phyloP scores from a whole-genome alignment of 2,797 vertebrate genomes.

The Ceyx erithaca region DNA sequence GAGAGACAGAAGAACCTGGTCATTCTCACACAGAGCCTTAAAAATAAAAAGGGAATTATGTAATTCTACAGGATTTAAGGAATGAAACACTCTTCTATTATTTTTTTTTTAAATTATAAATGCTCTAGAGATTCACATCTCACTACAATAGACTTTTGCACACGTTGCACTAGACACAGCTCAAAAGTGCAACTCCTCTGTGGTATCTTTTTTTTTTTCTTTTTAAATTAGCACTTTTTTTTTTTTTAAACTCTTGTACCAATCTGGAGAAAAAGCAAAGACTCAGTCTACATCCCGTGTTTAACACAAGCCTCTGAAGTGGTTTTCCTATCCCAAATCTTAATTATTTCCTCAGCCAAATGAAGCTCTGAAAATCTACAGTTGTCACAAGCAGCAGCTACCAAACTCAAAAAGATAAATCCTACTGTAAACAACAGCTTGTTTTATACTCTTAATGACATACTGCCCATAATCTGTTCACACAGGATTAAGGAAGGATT shows the following conservation, averaged over 20 bases:
- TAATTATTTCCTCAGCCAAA: neutral
- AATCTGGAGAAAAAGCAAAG: neutral
- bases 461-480: slow-evolving; percentile 63
- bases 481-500: slow-evolving; percentile 70
- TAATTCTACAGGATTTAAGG: neutral
- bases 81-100: neutral
- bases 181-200: neutral
- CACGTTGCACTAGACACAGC: neutral
- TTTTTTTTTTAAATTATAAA: neutral
- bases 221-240: neutral
- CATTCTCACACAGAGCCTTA: slow-evolving; percentile 58
- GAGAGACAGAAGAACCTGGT: slow-evolving; percentile 4
- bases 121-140: neutral
- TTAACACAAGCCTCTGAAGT: neutral
- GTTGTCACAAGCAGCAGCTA: neutral
- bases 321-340: neutral
- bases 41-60: neutral
- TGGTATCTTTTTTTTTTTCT: neutral
- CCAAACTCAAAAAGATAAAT: neutral
- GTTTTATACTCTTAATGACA: slow-evolving; percentile 42
- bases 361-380: neutral
- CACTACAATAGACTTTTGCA: neutral
- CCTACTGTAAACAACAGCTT: slow-evolving; percentile 54
- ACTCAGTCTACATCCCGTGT: neutral
- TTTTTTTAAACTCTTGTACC: neutral